Conservation (phyloP, 2,888 invertebrate genomes). For the Amphipoea lucens region DNA sequence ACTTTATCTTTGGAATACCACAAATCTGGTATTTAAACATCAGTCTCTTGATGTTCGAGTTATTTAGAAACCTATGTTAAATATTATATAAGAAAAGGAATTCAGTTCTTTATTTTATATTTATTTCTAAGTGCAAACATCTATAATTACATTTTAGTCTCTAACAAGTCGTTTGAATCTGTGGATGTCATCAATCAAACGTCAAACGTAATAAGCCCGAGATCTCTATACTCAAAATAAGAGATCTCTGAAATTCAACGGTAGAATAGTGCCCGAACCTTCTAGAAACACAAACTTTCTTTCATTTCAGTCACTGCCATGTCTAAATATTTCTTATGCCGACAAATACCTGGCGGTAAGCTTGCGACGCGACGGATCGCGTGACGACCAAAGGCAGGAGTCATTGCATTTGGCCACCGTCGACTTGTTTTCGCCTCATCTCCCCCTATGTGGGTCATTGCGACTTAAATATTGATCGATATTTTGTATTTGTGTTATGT, state of each 20-base stretch:
- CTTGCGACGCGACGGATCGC: slow-evolving; percentile 87
- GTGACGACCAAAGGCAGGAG: slow-evolving; percentile 86
- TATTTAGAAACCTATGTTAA: background rate
- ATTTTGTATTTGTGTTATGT: slow-evolving; percentile 64
- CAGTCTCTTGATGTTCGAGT: background rate
- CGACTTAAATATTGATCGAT: slow-evolving; percentile 77
- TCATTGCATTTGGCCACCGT: slow-evolving; percentile 84
- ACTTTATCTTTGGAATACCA: background rate
- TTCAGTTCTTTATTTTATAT: background rate
- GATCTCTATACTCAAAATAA: background rate
- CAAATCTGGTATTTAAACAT: background rate
- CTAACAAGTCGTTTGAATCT: background rate
- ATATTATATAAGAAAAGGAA: accelerated
- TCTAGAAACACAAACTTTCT: slow-evolving; percentile 25
- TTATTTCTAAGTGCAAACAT: background rate
- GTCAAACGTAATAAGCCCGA: accelerated
- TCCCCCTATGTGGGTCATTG: slow-evolving; percentile 83
- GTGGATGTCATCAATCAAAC: accelerated
- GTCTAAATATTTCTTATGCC: slow-evolving; percentile 72
- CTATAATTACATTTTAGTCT: too few relatives aligned
- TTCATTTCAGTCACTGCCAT: slow-evolving; percentile 53
- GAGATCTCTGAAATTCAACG: background rate
- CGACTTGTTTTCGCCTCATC: slow-evolving; percentile 75
- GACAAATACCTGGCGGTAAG: slow-evolving; percentile 81
- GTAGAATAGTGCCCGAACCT: background rate